These are phyloP conservation scores for Cepaea hortensis DNA, from an alignment of 2,888 invertebrate genomes.

Conservation along the genomic window DNA sequence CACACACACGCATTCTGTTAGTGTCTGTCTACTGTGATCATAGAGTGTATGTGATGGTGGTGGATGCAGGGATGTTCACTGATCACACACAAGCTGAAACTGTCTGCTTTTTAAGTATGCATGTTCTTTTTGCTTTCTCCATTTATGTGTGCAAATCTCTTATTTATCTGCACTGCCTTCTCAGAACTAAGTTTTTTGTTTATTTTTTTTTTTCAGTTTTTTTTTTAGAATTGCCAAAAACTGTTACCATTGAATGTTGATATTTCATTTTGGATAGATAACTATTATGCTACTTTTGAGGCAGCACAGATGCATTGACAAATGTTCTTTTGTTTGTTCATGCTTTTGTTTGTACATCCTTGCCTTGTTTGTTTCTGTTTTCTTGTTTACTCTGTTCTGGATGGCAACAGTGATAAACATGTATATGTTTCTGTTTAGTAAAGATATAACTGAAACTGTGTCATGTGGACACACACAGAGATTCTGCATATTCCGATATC, in stretches of 20 bases:
- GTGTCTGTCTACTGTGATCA: too few relatives aligned
- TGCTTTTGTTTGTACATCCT: background rate
- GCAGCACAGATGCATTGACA: slow-evolving; percentile 30
- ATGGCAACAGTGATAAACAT: background rate
- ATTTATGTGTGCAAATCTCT: background rate
- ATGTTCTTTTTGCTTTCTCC: background rate
- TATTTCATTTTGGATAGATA: background rate
- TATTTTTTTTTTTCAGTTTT: background rate
- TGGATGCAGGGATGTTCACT: too few relatives aligned
- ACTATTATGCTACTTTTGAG: slow-evolving; percentile 8
- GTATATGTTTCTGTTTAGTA: background rate
- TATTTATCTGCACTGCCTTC: slow-evolving; percentile 14
- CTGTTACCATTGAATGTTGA: background rate
- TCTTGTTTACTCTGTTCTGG: background rate
- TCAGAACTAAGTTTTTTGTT: background rate
- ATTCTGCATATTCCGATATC: too few relatives aligned
- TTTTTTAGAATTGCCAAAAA: background rate
- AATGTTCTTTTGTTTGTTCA: slow-evolving; percentile 2
- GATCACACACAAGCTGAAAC: background rate
- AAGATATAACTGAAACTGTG: background rate
- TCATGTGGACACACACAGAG: background rate
- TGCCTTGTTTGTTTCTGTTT: background rate
- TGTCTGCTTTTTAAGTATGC: slow-evolving; percentile 9
- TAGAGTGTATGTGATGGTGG: too few relatives aligned
- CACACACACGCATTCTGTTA: too few relatives aligned